phyloP scores from a whole-genome alignment of 2,797 vertebrate species.

The Amazona finschi region DNA sequence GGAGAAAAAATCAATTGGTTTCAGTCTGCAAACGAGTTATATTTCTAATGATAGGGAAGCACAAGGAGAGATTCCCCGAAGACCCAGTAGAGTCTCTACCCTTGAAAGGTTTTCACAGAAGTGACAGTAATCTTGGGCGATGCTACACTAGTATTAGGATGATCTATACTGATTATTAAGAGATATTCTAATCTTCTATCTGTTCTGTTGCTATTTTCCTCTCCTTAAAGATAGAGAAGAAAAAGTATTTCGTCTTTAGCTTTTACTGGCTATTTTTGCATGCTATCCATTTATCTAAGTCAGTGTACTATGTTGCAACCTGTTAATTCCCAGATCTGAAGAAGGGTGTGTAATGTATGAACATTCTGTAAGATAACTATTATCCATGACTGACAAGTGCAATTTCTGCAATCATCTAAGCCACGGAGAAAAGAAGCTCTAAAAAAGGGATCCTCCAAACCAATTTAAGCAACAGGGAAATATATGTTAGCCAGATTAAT shows the following conservation, averaged over 20 bases:
- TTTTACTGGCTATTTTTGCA: background rate
- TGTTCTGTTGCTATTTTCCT: background rate
- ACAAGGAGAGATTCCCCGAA: background rate
- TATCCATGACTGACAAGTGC: background rate
- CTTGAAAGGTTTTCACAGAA: background rate
- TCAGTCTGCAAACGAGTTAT: background rate
- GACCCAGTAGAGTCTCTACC: background rate
- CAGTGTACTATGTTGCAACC: background rate
- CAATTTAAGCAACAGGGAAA: background rate
- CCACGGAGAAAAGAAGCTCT: background rate
- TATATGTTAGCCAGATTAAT: background rate
- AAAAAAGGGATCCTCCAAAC: background rate
- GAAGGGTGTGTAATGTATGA: background rate
- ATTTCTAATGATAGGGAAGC: background rate
- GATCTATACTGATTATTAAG: background rate
- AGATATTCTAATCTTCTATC: background rate
- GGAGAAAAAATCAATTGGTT: background rate
- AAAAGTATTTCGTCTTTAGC: background rate
- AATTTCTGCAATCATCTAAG: background rate
- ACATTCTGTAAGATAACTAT: background rate
- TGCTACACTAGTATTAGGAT: background rate
- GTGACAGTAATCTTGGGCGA: background rate
- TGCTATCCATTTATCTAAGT: background rate
- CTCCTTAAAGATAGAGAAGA: background rate
- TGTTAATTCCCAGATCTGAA: background rate